Evolutionary conservation across 2,888 invertebrate genomes (phyloP).

Genomic region (Nephrotoma guestfalica): DNA sequence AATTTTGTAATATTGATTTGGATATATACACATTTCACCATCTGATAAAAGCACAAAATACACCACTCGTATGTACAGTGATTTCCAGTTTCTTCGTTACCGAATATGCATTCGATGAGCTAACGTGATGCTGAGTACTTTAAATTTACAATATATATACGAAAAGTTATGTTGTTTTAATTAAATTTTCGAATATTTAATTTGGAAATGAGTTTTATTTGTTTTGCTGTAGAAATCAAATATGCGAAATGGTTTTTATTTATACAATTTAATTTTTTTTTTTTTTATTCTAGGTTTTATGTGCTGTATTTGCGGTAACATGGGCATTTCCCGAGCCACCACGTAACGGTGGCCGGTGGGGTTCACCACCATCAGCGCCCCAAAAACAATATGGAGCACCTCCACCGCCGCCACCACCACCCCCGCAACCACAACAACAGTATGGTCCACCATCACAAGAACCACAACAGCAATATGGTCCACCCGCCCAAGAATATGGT

Average conservation of each 20-base stretch:
- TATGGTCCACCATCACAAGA: constrained; percentile 11
- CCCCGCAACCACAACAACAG: constrained; percentile 10
- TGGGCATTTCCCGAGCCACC: constrained; percentile 33
- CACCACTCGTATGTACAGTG: background rate
- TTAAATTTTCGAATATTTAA: background rate
- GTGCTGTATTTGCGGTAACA: constrained; percentile 27
- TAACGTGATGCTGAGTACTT: background rate
- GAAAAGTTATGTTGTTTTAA: background rate
- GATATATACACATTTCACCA: background rate
- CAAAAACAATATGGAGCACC: constrained; percentile 19
- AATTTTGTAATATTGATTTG: background rate
- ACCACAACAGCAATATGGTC: constrained; percentile 15
- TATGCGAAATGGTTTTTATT: background rate
- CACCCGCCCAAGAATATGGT: constrained; percentile 19
- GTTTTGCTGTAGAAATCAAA: background rate
- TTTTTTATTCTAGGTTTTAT: constrained; percentile 20
- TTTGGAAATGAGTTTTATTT: background rate
- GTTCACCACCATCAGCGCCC: constrained; percentile 14
- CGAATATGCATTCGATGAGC: background rate
- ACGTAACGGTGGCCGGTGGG: constrained; percentile 11
- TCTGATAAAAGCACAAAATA: background rate
- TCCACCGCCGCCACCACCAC: constrained; percentile 20
- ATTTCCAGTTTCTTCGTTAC: background rate
- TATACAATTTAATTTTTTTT: background rate
- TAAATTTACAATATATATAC: background rate